Base-by-base conservation (phyloP, 1,140 invertebrate genomes). In the Zaprionus kolodkinae region DNA sequence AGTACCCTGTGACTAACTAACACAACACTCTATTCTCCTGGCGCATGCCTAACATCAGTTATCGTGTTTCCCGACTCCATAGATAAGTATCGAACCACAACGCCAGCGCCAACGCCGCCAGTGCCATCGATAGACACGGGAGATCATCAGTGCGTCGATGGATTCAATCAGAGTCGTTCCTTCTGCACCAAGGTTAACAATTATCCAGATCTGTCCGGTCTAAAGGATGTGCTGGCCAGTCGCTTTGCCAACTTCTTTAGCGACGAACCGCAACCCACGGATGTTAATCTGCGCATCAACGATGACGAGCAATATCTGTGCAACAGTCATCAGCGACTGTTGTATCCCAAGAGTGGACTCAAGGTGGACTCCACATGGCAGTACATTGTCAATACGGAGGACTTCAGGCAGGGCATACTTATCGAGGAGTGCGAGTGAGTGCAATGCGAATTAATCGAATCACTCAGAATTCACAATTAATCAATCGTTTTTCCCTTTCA, bases 341-440 rank as follows among this genome's bases (percentile, higher is more conserved):
- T 93, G 48, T 87, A 85, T 21, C 91, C 92, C 4, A 67, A 91
- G 15, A 45, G 56, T 15, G 91, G 76, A 2, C 43, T 48, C 6
- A 72, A 50, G 3, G 11, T 67, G 30, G 78, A 91, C 54, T 61
- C 61, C 3, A 64, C 78, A 25, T 93, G 91, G 92, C 54, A 87
- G 50, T 76, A 81, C 12, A 91, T 93, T 36, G 80, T 93, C 43
- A 93, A 92, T 56, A 72, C 80, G 12, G 76, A 85, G 0, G 79
- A 92, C 15, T 91, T 84, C 65, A 91, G 78, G 45, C 92, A 92
- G 72, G 89, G 76, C 66, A 78, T 92, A 13, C 78, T 79, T 9
- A 77, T 93, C 27, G 92, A 93, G 25, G 79, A 92, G 43, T 93
- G 92, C 84, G 69, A 81, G 92, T 93, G 60, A 93, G 92, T 85